phyloP scores from a whole-genome alignment of 2,113 vertebrate genomes.

The Bothrops jararaca region DNA sequence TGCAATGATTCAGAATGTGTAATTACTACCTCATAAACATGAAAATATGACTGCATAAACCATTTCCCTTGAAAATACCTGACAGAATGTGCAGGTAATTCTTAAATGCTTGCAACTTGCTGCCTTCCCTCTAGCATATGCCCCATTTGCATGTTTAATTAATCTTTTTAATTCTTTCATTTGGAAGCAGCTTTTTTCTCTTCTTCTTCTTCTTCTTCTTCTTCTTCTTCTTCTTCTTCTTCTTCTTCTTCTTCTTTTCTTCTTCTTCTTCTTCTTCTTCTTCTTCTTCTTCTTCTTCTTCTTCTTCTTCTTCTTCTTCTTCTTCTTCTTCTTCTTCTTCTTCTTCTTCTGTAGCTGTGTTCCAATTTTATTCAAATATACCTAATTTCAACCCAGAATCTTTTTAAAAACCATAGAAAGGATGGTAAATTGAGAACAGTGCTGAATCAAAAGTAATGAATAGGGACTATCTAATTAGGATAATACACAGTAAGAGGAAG shows the following conservation, averaged over 20 bases:
- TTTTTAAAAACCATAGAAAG: not conserved
- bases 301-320: not conserved
- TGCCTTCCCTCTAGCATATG: conserved; percentile 33
- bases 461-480: not conserved
- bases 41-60: conserved; percentile 59
- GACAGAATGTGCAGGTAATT: conserved; percentile 44
- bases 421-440: not conserved
- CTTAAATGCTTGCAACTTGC: conserved; percentile 48
- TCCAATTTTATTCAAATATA: not conserved
- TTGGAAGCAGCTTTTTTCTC: not conserved
- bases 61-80: conserved; percentile 56
- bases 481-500: not conserved
- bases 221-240: too few species aligned
- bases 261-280: too few species aligned
- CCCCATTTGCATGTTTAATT: conserved; percentile 32
- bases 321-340: not conserved
- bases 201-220: not conserved
- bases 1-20: conserved; percentile 57
- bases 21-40: conserved; percentile 66
- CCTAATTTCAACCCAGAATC: not conserved
- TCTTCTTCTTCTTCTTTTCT: too few species aligned
- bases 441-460: not conserved
- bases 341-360: not conserved
- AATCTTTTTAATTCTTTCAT: conserved; percentile 36
- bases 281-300: not conserved